Evolutionary conservation across 2,113 vertebrate genomes (phyloP).

Genomic region (Recurvirostra avosetta): DNA sequence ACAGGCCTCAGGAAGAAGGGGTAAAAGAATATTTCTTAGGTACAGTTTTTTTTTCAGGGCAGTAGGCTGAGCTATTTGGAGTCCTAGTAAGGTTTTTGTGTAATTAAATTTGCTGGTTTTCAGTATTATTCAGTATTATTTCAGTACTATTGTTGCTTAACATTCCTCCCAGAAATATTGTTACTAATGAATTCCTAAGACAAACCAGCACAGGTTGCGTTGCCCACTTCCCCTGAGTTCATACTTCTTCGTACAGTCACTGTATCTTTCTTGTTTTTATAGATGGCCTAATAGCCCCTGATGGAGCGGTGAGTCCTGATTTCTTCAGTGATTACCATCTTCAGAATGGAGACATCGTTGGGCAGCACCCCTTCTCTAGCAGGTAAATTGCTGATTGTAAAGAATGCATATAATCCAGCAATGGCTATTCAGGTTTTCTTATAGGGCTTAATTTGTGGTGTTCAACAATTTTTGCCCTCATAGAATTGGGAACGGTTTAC

Average conservation of each 20-base stretch:
- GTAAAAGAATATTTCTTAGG: background rate
- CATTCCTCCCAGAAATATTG: background rate
- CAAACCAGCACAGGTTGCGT: background rate
- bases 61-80: background rate
- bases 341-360: slow-evolving; percentile 87
- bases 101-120: background rate
- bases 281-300: slow-evolving; percentile 89
- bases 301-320: slow-evolving; percentile 87
- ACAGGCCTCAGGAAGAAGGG: background rate
- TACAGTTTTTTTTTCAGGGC: background rate
- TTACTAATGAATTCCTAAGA: background rate
- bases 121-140: background rate
- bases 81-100: background rate
- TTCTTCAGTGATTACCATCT: slow-evolving; percentile 86
- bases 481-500: background rate
- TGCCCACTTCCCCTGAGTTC: background rate
- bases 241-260: background rate
- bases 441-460: background rate
- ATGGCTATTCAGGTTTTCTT: background rate
- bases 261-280: background rate
- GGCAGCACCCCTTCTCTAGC: slow-evolving; percentile 76
- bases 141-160: background rate
- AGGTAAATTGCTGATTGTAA: slow-evolving; percentile 71
- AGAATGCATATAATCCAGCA: background rate
- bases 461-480: background rate